phyloP scores from a whole-genome alignment of 2,888 invertebrate genomes.

The Cataglyphis livida region DNA sequence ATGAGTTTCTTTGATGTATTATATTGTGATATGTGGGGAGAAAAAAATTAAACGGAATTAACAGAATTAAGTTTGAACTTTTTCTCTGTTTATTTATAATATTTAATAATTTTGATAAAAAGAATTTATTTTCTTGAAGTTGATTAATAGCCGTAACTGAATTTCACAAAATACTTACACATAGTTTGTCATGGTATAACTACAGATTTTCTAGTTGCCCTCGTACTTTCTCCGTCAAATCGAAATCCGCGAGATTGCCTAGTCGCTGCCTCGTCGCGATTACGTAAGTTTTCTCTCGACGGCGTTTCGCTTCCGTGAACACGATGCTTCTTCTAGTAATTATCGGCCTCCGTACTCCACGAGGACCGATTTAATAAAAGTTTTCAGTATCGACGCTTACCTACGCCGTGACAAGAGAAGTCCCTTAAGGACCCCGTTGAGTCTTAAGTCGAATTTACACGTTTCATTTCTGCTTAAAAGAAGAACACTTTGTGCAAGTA shows the following conservation, averaged over 20 bases:
- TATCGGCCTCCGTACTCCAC: slow-evolving; percentile 24
- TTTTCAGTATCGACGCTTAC: slow-evolving; percentile 47
- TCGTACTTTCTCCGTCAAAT: slow-evolving; percentile 41
- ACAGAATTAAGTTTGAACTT: background rate
- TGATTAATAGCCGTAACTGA: slow-evolving; percentile 23
- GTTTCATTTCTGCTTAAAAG: slow-evolving; percentile 9
- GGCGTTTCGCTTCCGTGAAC: slow-evolving; percentile 50
- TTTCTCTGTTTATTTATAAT: background rate
- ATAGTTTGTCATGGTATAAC: background rate
- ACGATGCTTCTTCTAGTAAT: slow-evolving; percentile 45
- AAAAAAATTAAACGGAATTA: background rate
- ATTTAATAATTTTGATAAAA: background rate
- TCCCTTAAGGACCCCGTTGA: slow-evolving; percentile 30
- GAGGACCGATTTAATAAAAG: slow-evolving; percentile 61
- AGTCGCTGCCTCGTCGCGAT: slow-evolving; percentile 48
- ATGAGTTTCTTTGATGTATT: background rate
- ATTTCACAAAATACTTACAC: slow-evolving; percentile 23
- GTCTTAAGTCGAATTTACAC: slow-evolving; percentile 49
- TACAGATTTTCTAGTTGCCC: background rate
- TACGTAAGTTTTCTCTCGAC: slow-evolving; percentile 57
- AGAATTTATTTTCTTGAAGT: background rate
- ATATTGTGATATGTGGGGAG: background rate
- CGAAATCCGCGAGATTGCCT: slow-evolving; percentile 40
- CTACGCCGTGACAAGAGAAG: background rate
- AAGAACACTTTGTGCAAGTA: slow-evolving; percentile 7